Conservation (phyloP, 2,797 vertebrate genomes). For the Channa striata region DNA sequence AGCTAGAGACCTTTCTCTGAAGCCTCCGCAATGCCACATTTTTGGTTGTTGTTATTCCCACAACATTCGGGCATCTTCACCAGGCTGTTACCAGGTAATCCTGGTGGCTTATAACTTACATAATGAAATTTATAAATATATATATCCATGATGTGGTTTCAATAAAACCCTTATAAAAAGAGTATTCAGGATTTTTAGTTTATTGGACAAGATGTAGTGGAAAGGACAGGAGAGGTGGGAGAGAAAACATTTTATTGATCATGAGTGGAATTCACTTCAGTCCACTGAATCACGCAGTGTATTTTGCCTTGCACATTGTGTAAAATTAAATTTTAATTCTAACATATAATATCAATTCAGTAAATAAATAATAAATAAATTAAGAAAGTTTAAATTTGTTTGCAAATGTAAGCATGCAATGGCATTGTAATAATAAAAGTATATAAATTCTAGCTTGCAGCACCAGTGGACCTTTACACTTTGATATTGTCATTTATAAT, state of each 20-base stretch:
- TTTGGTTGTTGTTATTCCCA: conserved; percentile 60
- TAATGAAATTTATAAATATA: conserved; percentile 31
- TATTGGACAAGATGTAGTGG: conserved; percentile 17
- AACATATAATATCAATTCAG: conserved; percentile 12
- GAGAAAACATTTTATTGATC: conserved; percentile 34
- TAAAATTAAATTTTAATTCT: conserved; percentile 8
- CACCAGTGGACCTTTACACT: conserved; percentile 9
- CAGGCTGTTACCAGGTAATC: conserved; percentile 58
- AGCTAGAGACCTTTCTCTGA: conserved; percentile 64
- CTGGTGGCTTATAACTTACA: conserved; percentile 16
- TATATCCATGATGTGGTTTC: conserved; percentile 15
- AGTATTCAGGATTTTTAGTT: conserved; percentile 23
- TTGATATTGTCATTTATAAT: conserved; percentile 15
- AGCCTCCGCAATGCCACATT: conserved; percentile 66
- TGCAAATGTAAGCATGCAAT: conserved; percentile 12
- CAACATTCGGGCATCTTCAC: conserved; percentile 44
- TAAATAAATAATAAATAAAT: no score
- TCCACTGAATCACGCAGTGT: conserved; percentile 9
- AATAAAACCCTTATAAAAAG: conserved; percentile 7
- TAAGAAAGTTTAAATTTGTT: conserved; percentile 22
- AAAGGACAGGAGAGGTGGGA: conserved; percentile 33
- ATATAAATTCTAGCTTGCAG: conserved; percentile 8
- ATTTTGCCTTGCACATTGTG: conserved; percentile 3
- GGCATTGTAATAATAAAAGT: neutral
- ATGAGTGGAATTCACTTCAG: conserved; percentile 36